Evolutionary conservation across 2,797 vertebrate genomes (phyloP).

Genomic region (Cyprinodon diabolis): DNA sequence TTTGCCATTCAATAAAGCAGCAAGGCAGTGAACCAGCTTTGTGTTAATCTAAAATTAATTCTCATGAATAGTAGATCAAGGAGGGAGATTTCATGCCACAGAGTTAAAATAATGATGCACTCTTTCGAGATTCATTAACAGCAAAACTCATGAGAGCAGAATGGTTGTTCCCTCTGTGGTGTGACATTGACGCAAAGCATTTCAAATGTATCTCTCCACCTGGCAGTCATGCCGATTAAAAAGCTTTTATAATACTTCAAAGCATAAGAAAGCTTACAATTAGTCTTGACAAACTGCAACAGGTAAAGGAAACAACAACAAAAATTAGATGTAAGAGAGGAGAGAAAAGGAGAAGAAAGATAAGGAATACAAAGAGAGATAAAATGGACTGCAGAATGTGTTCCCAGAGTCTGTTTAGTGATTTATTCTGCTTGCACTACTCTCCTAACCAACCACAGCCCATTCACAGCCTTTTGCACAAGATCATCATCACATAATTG

Average conservation of each 20-base stretch:
- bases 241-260: conserved; percentile 6
- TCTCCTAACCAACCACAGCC: conserved; percentile 40
- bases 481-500: conserved; percentile 74
- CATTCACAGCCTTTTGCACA: conserved; percentile 42
- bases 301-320: conserved; percentile 2
- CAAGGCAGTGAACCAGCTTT: conserved; percentile 69
- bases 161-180: conserved; percentile 18
- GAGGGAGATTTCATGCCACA: conserved; percentile 51
- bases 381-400: conserved; percentile 4
- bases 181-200: conserved; percentile 12
- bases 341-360: not conserved
- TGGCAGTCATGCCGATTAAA: conserved; percentile 1
- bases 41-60: conserved; percentile 77
- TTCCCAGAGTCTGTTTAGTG: conserved; percentile 28
- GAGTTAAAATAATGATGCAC: conserved; percentile 58
- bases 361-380: conserved; percentile 5
- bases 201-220: conserved; percentile 19
- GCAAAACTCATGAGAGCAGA: conserved; percentile 38
- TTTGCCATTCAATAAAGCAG: conserved; percentile 66
- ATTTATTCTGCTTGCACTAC: conserved; percentile 48
- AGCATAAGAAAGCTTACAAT: conserved; percentile 7
- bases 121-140: conserved; percentile 47
- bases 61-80: conserved; percentile 73
- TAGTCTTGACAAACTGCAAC: conserved; percentile 16
- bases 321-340: not conserved